Base-by-base conservation (phyloP, 2,113 vertebrate genomes). In the Calyptommatus sinebrachiatus region DNA sequence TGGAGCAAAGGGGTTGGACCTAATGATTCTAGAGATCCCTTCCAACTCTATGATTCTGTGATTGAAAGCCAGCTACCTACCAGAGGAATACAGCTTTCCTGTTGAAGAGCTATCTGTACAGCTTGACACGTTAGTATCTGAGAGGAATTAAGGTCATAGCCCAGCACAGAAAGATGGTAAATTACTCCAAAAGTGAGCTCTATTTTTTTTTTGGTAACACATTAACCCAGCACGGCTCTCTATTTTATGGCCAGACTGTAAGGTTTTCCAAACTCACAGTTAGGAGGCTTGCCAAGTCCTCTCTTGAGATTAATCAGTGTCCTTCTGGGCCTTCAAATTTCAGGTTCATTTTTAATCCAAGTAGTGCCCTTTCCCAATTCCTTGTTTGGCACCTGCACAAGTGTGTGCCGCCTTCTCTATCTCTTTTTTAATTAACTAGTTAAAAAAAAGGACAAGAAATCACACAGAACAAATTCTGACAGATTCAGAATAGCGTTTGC, bases 261-360 rank as follows among this genome's bases (percentile, higher is more conserved):
- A 35, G 22, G 57, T 70, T 70, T 76, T 70, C 53, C 35, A 69
- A 12, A 41, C 57, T 69, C 35, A 65, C 53, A 70, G 8, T 41
- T 75, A 26, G 53, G 18, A 48, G 21, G 75, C 65, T 69, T 75
- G 65, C 65, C 65, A 81, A 60, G 48, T 76, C 35, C 31, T 62
- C 79, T 48, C 35, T 69, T 76, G 53, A 76, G 72, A 31, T 71
- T 72, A 65, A 14, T 65, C 45, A 50, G n/a, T 72, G 57, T 61
- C 46, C 72, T 29, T 62, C 75, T 70, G 18, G 53, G 70, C 41
- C n/a, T 61, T 75, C 72, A 75, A 61, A 62, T 62, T 68, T 60
- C 21, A 48, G 53, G 66, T 69, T 81, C n/a, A 48, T 70, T 76
- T 57, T 76, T 53, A 70, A 46, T 2, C 16, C 31, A 62, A 28